These are phyloP conservation scores for Enteromius anoplus DNA, from an alignment of 2,797 vertebrate genomes.

Conservation along the genomic window DNA sequence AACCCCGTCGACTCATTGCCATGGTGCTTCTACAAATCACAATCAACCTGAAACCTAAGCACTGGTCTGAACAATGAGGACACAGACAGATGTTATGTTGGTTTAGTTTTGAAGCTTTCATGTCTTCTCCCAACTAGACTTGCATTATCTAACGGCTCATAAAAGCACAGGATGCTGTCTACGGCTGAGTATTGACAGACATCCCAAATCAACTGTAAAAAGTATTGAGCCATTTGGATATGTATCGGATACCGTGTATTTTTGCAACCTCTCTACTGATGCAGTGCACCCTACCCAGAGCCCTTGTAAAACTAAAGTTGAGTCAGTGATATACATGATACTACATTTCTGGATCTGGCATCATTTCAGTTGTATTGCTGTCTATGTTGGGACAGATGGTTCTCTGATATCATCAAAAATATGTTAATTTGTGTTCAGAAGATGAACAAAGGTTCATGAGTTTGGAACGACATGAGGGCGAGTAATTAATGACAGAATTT, in stretches of 20 bases:
- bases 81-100: neutral
- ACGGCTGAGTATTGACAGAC: neutral
- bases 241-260: neutral
- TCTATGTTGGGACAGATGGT: no score
- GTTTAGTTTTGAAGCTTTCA: neutral
- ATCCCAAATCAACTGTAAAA: neutral
- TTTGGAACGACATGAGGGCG: no score
- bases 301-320: no score
- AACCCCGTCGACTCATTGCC: neutral
- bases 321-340: no score
- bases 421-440: no score
- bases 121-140: neutral
- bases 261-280: neutral
- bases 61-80: neutral
- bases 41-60: neutral
- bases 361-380: no score
- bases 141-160: neutral
- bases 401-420: no score
- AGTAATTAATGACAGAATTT: no score
- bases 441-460: no score
- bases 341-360: no score
- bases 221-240: neutral
- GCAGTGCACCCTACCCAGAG: neutral
- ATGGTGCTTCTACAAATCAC: neutral
- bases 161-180: neutral